Conservation (phyloP, 2,888 invertebrate species). For the Ashinkailepas kermadecensis region DNA sequence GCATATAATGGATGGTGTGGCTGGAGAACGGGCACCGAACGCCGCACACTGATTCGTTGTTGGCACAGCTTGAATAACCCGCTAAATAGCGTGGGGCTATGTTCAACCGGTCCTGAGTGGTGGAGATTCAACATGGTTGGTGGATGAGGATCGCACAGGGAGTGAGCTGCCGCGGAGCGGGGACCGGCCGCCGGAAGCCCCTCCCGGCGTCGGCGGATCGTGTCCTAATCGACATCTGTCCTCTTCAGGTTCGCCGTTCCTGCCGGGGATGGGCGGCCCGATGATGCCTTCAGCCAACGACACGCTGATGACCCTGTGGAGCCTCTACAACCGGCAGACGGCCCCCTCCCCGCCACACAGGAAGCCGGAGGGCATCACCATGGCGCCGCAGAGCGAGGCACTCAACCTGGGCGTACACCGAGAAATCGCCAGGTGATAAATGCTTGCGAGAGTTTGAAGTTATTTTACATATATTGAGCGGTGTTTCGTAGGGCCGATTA, state of each 20-base stretch:
- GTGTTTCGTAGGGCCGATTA: too few species aligned
- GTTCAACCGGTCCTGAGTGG: too few species aligned
- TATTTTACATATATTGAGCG: too few species aligned
- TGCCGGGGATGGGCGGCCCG: background rate
- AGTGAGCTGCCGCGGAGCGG: too few species aligned
- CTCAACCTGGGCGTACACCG: constrained; percentile 58
- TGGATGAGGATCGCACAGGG: too few species aligned
- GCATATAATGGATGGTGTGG: background rate
- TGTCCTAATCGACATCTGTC: too few species aligned
- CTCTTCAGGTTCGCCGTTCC: constrained; percentile 16
- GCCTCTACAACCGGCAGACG: constrained; percentile 19
- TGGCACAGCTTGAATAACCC: too few species aligned
- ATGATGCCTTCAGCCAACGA: constrained; percentile 14
- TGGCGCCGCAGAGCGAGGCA: constrained; percentile 64
- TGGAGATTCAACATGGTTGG: too few species aligned
- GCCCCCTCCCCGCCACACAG: constrained; percentile 35
- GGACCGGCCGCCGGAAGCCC: too few species aligned
- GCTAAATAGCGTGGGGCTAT: too few species aligned
- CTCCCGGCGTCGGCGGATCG: too few species aligned
- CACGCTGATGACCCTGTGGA: constrained; percentile 22
- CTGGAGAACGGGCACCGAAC: background rate
- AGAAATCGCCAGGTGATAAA: constrained; percentile 22
- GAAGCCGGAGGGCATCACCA: constrained; percentile 36
- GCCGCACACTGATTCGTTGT: background rate
- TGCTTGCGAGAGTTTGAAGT: too few species aligned